Percentiles rank a stretch among this genome's conserved stretches.
These are phyloP conservation scores for Xylocopa sonorina DNA, from an alignment of 1,140 invertebrate genomes.

Conservation along the genomic window DNA sequence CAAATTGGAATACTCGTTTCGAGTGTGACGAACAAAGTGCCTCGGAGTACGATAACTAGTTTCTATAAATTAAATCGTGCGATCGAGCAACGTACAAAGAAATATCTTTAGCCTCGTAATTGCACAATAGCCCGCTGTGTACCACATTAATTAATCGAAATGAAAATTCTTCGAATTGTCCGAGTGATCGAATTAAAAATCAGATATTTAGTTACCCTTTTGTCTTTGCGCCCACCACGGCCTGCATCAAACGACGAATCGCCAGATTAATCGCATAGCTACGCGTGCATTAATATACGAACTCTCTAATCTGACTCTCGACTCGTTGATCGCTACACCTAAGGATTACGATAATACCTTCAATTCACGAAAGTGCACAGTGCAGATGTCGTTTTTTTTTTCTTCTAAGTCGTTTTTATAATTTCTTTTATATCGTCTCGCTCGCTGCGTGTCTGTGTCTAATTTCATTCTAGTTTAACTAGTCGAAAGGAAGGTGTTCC, in stretches of 20 bases:
- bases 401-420: constrained; percentile 12
- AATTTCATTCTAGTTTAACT: not conserved
- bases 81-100: not conserved
- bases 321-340: constrained; percentile 47
- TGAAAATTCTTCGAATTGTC: not conserved
- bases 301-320: constrained; percentile 52
- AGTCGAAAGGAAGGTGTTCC: constrained; percentile 23
- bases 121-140: not conserved
- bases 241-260: constrained; percentile 15
- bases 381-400: constrained; percentile 75
- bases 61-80: not conserved
- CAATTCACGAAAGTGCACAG: constrained; percentile 80
- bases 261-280: constrained; percentile 40
- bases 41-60: no score
- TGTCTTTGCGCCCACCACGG: constrained; percentile 2
- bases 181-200: not conserved
- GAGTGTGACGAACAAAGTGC: not conserved
- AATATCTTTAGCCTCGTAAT: not conserved
- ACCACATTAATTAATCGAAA: not conserved
- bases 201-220: not conserved
- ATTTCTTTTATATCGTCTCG: not conserved
- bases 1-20: not conserved
- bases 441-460: constrained; percentile 2
- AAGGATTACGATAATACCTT: constrained; percentile 68
- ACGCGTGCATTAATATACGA: constrained; percentile 58